phyloP scores from a whole-genome alignment of 2,888 invertebrate species.

The Junonia oenone region DNA sequence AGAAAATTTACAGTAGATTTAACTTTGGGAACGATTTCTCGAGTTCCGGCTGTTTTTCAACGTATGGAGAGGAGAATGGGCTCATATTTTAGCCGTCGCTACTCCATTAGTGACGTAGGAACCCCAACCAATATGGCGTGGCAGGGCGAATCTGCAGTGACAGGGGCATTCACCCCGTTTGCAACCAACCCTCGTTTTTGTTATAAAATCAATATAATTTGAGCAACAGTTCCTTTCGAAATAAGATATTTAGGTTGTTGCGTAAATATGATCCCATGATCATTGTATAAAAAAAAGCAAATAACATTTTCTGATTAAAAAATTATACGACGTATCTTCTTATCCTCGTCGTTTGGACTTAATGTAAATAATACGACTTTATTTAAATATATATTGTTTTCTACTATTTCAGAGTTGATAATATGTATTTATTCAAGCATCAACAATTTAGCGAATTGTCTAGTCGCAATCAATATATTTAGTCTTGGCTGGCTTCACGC shows the following conservation, averaged over 20 bases:
- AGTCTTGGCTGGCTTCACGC: conserved; percentile 26
- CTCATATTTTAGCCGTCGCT: conserved; percentile 69
- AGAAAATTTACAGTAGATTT: conserved; percentile 38
- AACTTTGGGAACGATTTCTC: conserved; percentile 45
- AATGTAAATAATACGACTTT: too few species aligned
- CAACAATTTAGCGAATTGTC: conserved; percentile 8
- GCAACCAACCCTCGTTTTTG: conserved; percentile 75
- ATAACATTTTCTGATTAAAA: too few species aligned
- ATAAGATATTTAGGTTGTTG: background rate
- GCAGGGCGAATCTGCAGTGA: conserved; percentile 73
- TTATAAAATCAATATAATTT: conserved; percentile 77
- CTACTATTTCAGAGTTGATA: background rate
- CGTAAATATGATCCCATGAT: background rate
- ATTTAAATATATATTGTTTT: background rate
- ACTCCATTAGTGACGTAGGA: conserved; percentile 72
- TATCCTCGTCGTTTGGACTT: too few species aligned
- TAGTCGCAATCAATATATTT: conserved; percentile 22
- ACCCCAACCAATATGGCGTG: conserved; percentile 69
- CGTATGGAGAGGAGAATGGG: conserved; percentile 59
- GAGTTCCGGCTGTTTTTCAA: conserved; percentile 56
- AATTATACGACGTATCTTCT: too few species aligned
- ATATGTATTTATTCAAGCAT: background rate
- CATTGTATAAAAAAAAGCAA: too few species aligned
- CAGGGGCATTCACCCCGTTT: conserved; percentile 73
- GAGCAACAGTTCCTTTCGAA: conserved; percentile 43